phyloP scores from a whole-genome alignment of 2,888 invertebrate species.

The Rambutsinella grinnellia region DNA sequence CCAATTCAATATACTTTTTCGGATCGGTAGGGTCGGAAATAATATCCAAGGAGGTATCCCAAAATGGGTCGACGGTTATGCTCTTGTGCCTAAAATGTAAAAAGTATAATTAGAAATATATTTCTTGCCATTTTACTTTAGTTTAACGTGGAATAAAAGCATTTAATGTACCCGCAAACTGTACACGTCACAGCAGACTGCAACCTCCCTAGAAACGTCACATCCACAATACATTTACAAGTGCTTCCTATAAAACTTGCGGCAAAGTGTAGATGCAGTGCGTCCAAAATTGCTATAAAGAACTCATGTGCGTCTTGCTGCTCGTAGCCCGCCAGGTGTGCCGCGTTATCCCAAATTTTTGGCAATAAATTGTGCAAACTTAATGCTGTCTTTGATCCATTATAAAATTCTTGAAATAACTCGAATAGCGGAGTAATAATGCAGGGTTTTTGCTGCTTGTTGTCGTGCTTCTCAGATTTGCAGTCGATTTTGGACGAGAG shows the following conservation, averaged over 20 bases:
- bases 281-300: constrained; percentile 94
- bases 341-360: constrained; percentile 75
- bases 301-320: constrained; percentile 99
- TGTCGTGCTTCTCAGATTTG: constrained; percentile 65
- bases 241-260: constrained; percentile 66
- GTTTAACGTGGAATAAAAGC: too few species aligned
- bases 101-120: too few species aligned
- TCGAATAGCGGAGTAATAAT: constrained; percentile 96
- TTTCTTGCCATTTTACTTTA: neutral
- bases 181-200: constrained; percentile 98
- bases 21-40: constrained; percentile 49
- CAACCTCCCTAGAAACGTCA: constrained; percentile 95
- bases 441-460: constrained; percentile 72
- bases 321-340: constrained; percentile 96
- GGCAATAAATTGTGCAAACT: constrained; percentile 91
- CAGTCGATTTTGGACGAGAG: constrained; percentile 94
- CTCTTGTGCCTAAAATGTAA: constrained; percentile 81
- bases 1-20: constrained; percentile 77
- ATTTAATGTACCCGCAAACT: constrained; percentile 82
- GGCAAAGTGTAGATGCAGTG: constrained; percentile 84
- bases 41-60: constrained; percentile 96
- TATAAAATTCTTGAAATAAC: constrained; percentile 97
- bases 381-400: constrained; percentile 88
- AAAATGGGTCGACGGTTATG: constrained; percentile 97
- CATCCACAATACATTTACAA: constrained; percentile 97